These are phyloP conservation scores for Spicauda simplicius DNA, from an alignment of 2,888 invertebrate genomes.

Conservation along the genomic window DNA sequence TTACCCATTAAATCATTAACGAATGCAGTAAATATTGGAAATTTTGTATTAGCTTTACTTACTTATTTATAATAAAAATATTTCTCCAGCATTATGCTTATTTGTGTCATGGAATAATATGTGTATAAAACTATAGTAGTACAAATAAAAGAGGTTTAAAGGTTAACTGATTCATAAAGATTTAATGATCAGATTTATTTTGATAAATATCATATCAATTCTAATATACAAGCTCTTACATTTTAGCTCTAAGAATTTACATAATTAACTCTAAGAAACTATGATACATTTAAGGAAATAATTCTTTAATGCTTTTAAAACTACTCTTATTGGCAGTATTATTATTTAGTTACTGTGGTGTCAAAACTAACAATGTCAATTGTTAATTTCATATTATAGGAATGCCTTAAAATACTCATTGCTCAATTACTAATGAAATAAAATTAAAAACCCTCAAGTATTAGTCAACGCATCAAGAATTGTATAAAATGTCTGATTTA, in stretches of 20 bases:
- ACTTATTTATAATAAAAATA: too few species aligned
- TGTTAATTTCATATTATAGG: background rate
- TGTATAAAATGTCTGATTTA: background rate
- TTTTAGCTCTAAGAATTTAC: slow-evolving; percentile 10
- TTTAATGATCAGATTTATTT: slow-evolving; percentile 35
- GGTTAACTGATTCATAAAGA: slow-evolving; percentile 21
- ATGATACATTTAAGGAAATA: slow-evolving; percentile 12
- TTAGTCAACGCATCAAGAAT: background rate
- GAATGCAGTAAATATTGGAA: too few species aligned
- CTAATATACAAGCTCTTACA: slow-evolving; percentile 33
- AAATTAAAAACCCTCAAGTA: background rate
- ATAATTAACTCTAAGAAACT: slow-evolving; percentile 12
- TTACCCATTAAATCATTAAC: too few species aligned
- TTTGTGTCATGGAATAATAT: background rate
- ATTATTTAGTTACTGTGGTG: background rate
- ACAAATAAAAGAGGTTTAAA: slow-evolving; percentile 32
- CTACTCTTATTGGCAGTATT: background rate
- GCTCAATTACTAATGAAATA: background rate
- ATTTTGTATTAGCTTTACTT: too few species aligned
- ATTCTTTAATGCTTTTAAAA: background rate
- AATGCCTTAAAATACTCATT: background rate
- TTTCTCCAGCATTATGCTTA: background rate
- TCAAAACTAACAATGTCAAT: background rate
- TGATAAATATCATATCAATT: slow-evolving; percentile 24
- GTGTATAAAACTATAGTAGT: background rate